Percentiles rank a stretch among this genome's conserved stretches.
Conservation (phyloP, 2,888 invertebrate genomes). For the Antitype chi region DNA sequence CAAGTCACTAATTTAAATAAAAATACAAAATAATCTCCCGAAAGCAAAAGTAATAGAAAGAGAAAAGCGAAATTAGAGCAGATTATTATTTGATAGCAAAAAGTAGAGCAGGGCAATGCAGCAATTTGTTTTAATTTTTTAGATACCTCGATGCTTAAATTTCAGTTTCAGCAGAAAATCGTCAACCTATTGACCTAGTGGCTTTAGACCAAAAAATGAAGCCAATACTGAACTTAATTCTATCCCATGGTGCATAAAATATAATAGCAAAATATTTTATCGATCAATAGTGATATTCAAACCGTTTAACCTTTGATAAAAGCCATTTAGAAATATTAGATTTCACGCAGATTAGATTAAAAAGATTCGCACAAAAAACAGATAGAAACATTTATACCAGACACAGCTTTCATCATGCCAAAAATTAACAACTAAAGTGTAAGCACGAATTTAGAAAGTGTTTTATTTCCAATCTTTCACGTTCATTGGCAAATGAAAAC, state of each 20-base stretch:
- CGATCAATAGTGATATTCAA: slow-evolving; percentile 37
- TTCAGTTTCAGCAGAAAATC: slow-evolving; percentile 16
- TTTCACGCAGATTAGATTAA: slow-evolving; percentile 83
- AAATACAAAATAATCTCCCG: slow-evolving; percentile 20
- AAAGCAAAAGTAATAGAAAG: slow-evolving; percentile 44
- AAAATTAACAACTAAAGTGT: slow-evolving; percentile 40
- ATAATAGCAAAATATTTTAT: slow-evolving; percentile 36
- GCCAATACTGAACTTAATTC: slow-evolving; percentile 6
- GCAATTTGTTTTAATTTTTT: slow-evolving; percentile 17
- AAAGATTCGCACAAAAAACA: slow-evolving; percentile 75
- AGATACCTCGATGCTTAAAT: neutral
- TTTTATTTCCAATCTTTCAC: slow-evolving; percentile 8
- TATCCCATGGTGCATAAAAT: slow-evolving; percentile 25
- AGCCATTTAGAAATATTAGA: slow-evolving; percentile 82
- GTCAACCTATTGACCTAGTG: slow-evolving; percentile 41
- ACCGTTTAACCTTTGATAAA: slow-evolving; percentile 73
- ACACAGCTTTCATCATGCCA: slow-evolving; percentile 42
- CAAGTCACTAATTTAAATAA: slow-evolving; percentile 11
- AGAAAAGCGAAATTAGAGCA: slow-evolving; percentile 52
- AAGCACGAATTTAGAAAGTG: slow-evolving; percentile 50
- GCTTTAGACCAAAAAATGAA: slow-evolving; percentile 30
- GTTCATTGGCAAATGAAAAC: slow-evolving; percentile 9
- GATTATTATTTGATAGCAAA: slow-evolving; percentile 22
- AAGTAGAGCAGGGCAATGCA: slow-evolving; percentile 29
- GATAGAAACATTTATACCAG: slow-evolving; percentile 23